These are phyloP conservation scores for Seladonia tumulorum DNA, from an alignment of 2,888 invertebrate genomes.

Conservation along the genomic window DNA sequence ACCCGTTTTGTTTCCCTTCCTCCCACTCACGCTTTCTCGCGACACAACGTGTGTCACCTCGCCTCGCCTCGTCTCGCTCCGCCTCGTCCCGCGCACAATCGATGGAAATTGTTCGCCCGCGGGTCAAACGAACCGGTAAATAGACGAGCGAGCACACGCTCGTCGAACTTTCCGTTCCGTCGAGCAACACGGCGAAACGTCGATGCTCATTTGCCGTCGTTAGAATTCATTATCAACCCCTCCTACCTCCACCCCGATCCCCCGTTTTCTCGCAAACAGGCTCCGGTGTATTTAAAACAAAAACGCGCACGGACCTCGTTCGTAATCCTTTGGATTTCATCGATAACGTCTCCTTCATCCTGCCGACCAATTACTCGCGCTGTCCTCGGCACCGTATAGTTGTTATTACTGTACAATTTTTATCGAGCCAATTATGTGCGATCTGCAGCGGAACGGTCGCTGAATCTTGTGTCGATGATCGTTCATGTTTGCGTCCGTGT, in stretches of 20 bases:
- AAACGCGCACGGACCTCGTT: neutral
- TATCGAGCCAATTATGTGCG: neutral
- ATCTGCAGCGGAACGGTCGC: neutral
- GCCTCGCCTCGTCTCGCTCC: neutral
- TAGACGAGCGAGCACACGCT: neutral
- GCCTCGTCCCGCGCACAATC: neutral
- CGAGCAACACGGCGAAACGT: neutral
- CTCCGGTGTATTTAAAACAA: neutral
- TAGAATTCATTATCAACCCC: neutral
- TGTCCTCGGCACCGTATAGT: neutral
- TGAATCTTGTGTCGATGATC: too few species aligned
- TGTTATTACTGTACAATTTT: neutral
- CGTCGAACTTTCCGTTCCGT: slow-evolving; percentile 15
- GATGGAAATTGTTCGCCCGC: slow-evolving; percentile 5
- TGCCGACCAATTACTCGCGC: neutral
- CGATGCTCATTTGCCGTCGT: slow-evolving; percentile 8
- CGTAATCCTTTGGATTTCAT: neutral
- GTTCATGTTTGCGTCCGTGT: neutral
- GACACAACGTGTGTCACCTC: neutral
- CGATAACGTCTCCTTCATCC: neutral
- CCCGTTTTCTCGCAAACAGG: neutral
- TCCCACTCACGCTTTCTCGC: neutral
- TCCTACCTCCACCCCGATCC: neutral
- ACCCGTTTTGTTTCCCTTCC: neutral
- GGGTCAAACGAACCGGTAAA: slow-evolving; percentile 17